These are phyloP conservation scores for Diarsia rubi DNA, from an alignment of 2,888 invertebrate genomes.

Conservation along the genomic window DNA sequence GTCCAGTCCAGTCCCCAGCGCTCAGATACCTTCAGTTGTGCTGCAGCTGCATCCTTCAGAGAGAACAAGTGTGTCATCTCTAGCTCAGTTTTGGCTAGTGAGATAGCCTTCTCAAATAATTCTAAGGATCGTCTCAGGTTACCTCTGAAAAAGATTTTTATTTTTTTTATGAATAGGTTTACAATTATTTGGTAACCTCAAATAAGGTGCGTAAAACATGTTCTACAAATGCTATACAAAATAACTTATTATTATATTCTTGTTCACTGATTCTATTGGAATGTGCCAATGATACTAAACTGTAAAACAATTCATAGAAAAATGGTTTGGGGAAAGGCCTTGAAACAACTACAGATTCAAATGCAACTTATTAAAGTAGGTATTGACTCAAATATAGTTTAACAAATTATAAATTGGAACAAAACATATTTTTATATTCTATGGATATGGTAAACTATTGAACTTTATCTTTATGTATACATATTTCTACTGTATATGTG, in stretches of 20 bases:
- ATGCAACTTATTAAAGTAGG: not conserved
- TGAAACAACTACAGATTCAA: not conserved
- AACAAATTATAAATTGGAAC: not conserved
- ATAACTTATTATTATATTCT: not conserved
- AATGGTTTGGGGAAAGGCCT: not conserved
- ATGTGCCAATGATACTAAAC: not conserved
- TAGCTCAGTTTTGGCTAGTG: constrained; percentile 95
- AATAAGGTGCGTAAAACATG: not conserved
- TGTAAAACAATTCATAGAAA: not conserved
- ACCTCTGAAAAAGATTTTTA: constrained; percentile 91
- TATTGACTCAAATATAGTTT: not conserved
- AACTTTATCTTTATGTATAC: not conserved
- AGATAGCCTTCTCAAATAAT: constrained; percentile 97
- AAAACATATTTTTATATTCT: not conserved
- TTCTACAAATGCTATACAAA: not conserved
- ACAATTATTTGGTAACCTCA: not conserved
- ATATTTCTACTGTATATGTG: too few species aligned
- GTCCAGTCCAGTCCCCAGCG: constrained; percentile 93
- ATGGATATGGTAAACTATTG: not conserved
- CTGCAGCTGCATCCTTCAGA: constrained; percentile 96
- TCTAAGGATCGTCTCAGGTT: constrained; percentile 95
- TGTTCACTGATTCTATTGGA: not conserved
- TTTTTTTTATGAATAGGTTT: not conserved
- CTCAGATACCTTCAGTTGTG: constrained; percentile 95
- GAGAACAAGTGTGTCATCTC: constrained; percentile 98